These are phyloP conservation scores for Synanthedon tipuliformis DNA, from an alignment of 2,888 invertebrate genomes.

Conservation along the genomic window DNA sequence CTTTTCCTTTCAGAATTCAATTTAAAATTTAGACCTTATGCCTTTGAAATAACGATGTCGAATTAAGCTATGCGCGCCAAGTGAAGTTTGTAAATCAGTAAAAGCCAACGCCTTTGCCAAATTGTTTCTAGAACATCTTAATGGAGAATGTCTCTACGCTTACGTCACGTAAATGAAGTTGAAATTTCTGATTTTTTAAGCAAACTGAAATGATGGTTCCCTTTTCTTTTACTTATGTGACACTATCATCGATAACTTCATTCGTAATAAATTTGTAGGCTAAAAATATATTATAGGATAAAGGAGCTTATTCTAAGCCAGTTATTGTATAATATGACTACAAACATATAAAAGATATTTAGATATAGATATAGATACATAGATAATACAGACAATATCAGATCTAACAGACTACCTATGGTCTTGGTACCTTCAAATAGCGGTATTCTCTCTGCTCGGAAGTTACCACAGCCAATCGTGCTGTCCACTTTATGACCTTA, in stretches of 20 bases:
- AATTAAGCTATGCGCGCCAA: background rate
- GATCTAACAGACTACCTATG: too few species aligned
- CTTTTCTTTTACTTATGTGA: too few species aligned
- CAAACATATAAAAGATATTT: background rate
- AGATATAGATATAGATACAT: background rate
- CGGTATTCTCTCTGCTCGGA: too few species aligned
- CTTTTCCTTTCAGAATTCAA: background rate
- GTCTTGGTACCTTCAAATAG: too few species aligned
- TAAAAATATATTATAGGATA: too few species aligned
- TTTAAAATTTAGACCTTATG: background rate
- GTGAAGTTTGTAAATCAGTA: background rate
- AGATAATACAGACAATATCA: too few species aligned
- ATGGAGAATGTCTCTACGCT: slow-evolving; percentile 18
- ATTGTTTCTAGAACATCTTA: slow-evolving; percentile 35
- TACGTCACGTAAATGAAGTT: slow-evolving; percentile 26
- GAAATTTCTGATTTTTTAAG: slow-evolving; percentile 11
- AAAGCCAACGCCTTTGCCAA: slow-evolving; percentile 20
- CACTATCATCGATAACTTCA: too few species aligned
- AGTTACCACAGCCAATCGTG: too few species aligned
- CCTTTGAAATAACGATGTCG: background rate
- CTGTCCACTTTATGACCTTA: too few species aligned
- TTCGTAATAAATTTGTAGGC: too few species aligned
- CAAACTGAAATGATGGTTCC: too few species aligned
- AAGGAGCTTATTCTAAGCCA: too few species aligned
- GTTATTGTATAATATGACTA: background rate